Conservation (phyloP, 2,888 invertebrate species). For the Thalpophila matura region DNA sequence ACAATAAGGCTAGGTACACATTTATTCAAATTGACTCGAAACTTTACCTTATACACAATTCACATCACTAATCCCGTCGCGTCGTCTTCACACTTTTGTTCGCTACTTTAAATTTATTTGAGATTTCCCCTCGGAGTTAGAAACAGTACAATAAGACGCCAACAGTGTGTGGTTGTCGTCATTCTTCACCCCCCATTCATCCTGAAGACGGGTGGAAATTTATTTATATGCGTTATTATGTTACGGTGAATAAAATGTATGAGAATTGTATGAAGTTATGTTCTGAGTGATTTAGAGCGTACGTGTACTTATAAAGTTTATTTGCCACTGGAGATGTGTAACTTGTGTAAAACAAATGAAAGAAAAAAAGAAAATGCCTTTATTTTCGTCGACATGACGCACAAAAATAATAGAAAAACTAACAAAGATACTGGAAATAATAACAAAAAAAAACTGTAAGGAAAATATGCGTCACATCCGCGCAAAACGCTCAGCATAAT, state of each 20-base stretch:
- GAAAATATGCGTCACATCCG: too few relatives aligned
- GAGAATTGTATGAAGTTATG: neutral
- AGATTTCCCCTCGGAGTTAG: constrained; percentile 41
- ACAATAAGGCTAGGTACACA: too few relatives aligned
- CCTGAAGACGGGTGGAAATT: constrained; percentile 12
- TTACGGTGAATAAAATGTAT: neutral
- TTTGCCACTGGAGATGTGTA: too few relatives aligned
- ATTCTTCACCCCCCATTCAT: constrained; percentile 1
- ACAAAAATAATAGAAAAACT: too few relatives aligned
- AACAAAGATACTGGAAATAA: too few relatives aligned
- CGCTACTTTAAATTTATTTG: constrained; percentile 44
- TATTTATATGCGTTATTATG: neutral
- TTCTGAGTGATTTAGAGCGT: too few relatives aligned
- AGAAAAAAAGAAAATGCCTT: too few relatives aligned
- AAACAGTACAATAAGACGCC: constrained; percentile 34
- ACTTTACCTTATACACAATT: neutral
- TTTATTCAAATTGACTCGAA: neutral
- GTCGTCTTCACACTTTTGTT: constrained; percentile 30
- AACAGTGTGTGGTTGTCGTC: constrained; percentile 29
- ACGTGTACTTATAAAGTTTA: too few relatives aligned
- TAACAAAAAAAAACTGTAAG: too few relatives aligned
- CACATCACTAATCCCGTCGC: constrained; percentile 19
- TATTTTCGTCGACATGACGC: too few relatives aligned
- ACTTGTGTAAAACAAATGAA: too few relatives aligned
- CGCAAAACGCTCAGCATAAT: too few relatives aligned